A percentile compares a stretch with the other conserved stretches of the same genome.
These are phyloP conservation scores for Blastobasis lacticolella DNA, from an alignment of 2,888 invertebrate species.

Conservation along the genomic window DNA sequence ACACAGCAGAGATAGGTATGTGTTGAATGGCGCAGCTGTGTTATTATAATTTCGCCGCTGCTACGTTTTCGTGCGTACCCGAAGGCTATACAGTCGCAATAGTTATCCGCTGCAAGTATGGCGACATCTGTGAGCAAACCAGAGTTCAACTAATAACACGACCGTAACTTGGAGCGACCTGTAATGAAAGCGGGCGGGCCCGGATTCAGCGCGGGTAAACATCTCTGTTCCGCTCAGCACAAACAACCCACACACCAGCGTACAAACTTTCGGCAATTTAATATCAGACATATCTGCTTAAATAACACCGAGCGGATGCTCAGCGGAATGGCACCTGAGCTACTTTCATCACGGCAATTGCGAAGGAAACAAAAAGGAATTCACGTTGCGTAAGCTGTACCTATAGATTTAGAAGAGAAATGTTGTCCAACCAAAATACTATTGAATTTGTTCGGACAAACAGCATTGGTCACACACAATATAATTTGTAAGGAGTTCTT, in stretches of 20 bases:
- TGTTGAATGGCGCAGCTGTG: slow-evolving; percentile 27
- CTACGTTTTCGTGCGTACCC: slow-evolving; percentile 39
- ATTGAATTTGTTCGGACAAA: slow-evolving; percentile 19
- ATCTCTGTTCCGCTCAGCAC: slow-evolving; percentile 12
- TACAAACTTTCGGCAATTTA: neutral
- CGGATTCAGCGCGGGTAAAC: slow-evolving; percentile 18
- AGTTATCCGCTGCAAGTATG: slow-evolving; percentile 39
- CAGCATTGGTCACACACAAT: slow-evolving; percentile 28
- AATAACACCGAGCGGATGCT: neutral
- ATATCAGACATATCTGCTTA: neutral
- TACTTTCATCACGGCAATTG: neutral
- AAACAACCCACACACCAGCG: slow-evolving; percentile 7
- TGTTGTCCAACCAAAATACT: slow-evolving; percentile 4
- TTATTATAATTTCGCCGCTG: slow-evolving; percentile 33
- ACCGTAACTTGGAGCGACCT: slow-evolving; percentile 39
- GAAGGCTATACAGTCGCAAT: slow-evolving; percentile 34
- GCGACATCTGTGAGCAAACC: slow-evolving; percentile 49
- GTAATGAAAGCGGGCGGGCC: slow-evolving; percentile 34
- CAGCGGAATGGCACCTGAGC: neutral
- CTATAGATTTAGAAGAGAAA: slow-evolving; percentile 1
- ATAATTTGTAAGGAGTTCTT: slow-evolving; percentile 34
- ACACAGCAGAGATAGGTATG: slow-evolving; percentile 21
- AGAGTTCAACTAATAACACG: slow-evolving; percentile 49
- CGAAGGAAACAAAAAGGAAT: neutral
- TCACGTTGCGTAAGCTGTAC: neutral